A percentile compares a stretch with the other conserved stretches of the same genome.
Conservation (phyloP, 2,888 invertebrate genomes). For the Ophion costatus region DNA sequence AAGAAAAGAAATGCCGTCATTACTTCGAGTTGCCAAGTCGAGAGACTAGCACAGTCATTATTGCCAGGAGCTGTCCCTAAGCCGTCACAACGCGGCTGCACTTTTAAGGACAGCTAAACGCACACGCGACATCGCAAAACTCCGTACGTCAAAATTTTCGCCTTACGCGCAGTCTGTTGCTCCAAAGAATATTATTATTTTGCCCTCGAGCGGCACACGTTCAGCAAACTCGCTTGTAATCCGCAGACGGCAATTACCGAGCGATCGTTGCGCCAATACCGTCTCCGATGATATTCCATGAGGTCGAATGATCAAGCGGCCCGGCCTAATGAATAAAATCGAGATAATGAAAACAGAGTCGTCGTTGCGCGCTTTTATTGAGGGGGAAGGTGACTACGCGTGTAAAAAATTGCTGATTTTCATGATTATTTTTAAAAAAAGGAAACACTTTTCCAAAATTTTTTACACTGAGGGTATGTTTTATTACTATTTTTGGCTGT, state of each 20-base stretch:
- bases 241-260: neutral
- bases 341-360: neutral
- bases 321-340: neutral
- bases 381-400: too few relatives aligned
- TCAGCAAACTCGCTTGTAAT: neutral
- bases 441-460: too few relatives aligned
- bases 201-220: neutral
- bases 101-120: neutral
- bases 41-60: slow-evolving; percentile 41
- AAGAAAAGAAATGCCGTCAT: slow-evolving; percentile 48
- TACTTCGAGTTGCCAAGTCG: slow-evolving; percentile 23
- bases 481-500: too few relatives aligned
- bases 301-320: neutral
- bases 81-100: slow-evolving; percentile 21
- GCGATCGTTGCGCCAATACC: neutral
- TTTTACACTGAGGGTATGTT: too few relatives aligned
- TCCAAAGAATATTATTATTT: slow-evolving; percentile 1
- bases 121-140: slow-evolving; percentile 17
- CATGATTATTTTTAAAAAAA: too few relatives aligned
- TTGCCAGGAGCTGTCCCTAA: slow-evolving; percentile 13
- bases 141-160: slow-evolving; percentile 1
- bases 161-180: neutral
- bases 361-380: too few relatives aligned
- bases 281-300: neutral
- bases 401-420: too few relatives aligned